These are phyloP conservation scores for Threskiornis aethiopicus DNA, from an alignment of 2,797 vertebrate genomes.

Conservation along the genomic window DNA sequence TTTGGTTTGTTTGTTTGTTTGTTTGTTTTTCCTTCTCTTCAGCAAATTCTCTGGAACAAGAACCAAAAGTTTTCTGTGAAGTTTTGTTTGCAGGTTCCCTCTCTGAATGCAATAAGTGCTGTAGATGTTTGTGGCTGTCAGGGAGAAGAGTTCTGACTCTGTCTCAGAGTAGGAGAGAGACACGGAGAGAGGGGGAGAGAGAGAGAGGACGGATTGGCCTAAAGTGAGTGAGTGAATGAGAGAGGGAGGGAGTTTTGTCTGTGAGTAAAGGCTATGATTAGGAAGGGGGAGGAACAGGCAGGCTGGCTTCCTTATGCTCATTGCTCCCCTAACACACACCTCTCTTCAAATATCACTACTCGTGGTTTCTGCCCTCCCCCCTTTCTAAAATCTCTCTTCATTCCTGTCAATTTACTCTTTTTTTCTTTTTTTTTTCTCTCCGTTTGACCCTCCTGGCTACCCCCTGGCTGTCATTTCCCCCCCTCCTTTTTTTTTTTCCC, in stretches of 20 bases:
- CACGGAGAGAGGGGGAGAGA: conserved; percentile 47
- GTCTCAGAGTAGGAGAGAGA: conserved; percentile 73
- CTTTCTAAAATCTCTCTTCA: conserved; percentile 54
- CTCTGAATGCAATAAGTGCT: conserved; percentile 80
- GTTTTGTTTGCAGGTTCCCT: conserved; percentile 81
- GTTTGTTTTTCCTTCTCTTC: conserved; percentile 73
- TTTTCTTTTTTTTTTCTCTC: background rate
- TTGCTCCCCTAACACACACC: conserved; percentile 77
- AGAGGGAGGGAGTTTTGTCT: conserved; percentile 82
- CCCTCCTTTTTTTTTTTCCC: background rate
- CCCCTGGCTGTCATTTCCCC: background rate
- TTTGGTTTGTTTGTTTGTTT: conserved; percentile 31
- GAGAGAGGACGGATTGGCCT: conserved; percentile 76
- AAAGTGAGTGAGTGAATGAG: conserved; percentile 83
- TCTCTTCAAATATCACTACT: conserved; percentile 77
- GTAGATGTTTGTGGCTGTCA: conserved; percentile 82
- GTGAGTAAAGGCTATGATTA: conserved; percentile 81
- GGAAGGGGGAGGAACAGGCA: conserved; percentile 82
- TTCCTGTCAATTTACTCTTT: conserved; percentile 44
- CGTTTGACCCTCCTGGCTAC: background rate
- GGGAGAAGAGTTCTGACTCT: conserved; percentile 83
- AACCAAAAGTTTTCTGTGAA: conserved; percentile 85
- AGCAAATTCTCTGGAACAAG: conserved; percentile 80
- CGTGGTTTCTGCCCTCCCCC: conserved; percentile 61
- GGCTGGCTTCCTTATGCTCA: conserved; percentile 79